Conservation (phyloP, 2,888 invertebrate species). For the Ganaspis brasiliensis region DNA sequence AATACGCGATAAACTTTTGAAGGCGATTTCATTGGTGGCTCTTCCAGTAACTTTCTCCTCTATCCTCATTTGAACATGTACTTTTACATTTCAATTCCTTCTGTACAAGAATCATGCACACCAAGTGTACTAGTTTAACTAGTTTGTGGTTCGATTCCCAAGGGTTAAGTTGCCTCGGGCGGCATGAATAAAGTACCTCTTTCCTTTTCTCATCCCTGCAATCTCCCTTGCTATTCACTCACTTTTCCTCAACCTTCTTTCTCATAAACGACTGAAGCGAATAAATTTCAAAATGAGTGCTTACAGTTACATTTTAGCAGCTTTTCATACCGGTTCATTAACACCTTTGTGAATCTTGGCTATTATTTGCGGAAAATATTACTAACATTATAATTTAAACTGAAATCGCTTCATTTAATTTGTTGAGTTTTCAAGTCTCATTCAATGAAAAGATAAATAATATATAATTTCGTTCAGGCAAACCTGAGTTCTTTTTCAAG, state of each 20-base stretch:
- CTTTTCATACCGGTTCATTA: not conserved
- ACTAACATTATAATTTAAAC: not conserved
- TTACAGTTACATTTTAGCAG: constrained; percentile 8
- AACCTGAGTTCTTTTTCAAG: too few species aligned
- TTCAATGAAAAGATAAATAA: too few species aligned
- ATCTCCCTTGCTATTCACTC: not conserved
- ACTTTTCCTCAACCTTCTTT: constrained; percentile 7
- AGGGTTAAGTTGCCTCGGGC: constrained; percentile 25
- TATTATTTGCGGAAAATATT: not conserved
- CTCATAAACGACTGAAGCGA: not conserved
- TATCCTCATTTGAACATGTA: constrained; percentile 2
- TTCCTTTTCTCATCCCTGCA: not conserved
- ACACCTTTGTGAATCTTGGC: not conserved
- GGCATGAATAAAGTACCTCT: constrained; percentile 34
- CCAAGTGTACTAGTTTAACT: constrained; percentile 37
- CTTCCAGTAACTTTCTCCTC: constrained; percentile 9
- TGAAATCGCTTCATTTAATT: not conserved
- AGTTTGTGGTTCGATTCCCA: constrained; percentile 38
- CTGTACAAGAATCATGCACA: constrained; percentile 37
- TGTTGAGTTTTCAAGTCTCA: not conserved
- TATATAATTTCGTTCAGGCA: too few species aligned
- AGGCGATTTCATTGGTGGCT: constrained; percentile 5
- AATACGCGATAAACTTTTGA: constrained; percentile 8
- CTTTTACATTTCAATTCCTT: constrained; percentile 39
- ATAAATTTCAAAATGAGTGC: constrained; percentile 18